Evolutionary conservation across 2,113 vertebrate genomes (phyloP).

Genomic region (Apodemus speciosus): DNA sequence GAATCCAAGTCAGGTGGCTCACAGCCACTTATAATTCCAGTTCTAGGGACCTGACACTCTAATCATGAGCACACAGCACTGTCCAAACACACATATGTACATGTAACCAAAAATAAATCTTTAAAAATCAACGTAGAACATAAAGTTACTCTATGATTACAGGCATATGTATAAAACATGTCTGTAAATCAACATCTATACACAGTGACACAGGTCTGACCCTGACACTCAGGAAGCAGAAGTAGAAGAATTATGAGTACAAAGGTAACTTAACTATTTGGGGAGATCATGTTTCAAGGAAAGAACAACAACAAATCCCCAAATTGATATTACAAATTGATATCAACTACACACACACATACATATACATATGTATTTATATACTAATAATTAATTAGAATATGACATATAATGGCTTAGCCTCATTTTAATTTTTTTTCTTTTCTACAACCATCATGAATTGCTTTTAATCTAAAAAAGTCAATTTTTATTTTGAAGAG

Average conservation of each 20-base stretch:
- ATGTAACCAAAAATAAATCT: neutral
- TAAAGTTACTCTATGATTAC: neutral
- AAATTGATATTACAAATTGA: neutral
- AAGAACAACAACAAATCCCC: neutral
- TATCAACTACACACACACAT: neutral
- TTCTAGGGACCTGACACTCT: neutral
- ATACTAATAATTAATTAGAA: neutral
- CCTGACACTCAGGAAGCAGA: neutral
- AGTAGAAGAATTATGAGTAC: neutral
- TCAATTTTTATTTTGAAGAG: neutral
- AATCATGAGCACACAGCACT: neutral
- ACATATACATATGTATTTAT: constrained; percentile 19
- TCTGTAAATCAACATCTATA: neutral
- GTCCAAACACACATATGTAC: neutral
- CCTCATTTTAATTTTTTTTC: neutral
- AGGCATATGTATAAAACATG: neutral
- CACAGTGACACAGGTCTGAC: neutral
- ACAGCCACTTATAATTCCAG: neutral
- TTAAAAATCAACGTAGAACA: neutral
- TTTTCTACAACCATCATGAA: neutral
- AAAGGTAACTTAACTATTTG: neutral
- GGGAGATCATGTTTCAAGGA: neutral
- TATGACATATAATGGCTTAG: neutral
- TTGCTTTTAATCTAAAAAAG: constrained; percentile 26
- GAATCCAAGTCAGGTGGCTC: neutral